Evolutionary conservation across 1,140 invertebrate genomes (phyloP).

Genomic region (Andrena cerasifolii): DNA sequence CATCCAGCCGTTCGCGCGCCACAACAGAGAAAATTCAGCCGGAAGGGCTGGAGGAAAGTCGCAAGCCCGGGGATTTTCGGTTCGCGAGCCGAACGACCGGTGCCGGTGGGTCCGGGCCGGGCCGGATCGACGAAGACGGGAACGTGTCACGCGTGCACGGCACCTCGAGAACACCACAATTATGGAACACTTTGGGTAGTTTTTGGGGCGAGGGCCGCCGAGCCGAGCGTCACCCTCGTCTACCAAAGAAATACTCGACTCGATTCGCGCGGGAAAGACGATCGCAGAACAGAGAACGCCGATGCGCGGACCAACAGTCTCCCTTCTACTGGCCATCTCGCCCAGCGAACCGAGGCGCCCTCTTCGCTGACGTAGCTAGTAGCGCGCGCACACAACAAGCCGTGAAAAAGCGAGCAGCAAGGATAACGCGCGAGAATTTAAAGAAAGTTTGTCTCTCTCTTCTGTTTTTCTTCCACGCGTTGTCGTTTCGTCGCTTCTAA

Average conservation of each 20-base stretch:
- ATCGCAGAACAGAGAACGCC: not conserved
- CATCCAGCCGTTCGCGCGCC: slow-evolving; percentile 40
- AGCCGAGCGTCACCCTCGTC: slow-evolving; percentile 55
- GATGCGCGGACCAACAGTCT: not conserved
- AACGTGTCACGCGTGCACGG: slow-evolving; percentile 68
- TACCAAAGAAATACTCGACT: slow-evolving; percentile 48
- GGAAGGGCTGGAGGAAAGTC: slow-evolving; percentile 45
- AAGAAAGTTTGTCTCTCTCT: slow-evolving; percentile 29
- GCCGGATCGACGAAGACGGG: slow-evolving; percentile 60
- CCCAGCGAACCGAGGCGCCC: slow-evolving; percentile 23
- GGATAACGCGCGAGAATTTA: not conserved
- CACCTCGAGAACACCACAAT: slow-evolving; percentile 74
- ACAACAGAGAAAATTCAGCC: slow-evolving; percentile 50
- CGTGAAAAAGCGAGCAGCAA: slow-evolving; percentile 50
- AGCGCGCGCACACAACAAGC: slow-evolving; percentile 26
- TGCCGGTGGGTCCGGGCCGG: slow-evolving; percentile 4
- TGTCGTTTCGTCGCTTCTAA: slow-evolving; percentile 1
- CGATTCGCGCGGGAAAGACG: slow-evolving; percentile 25
- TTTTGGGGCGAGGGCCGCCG: slow-evolving; percentile 74
- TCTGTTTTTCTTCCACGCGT: not conserved
- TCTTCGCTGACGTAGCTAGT: slow-evolving; percentile 10
- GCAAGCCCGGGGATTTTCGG: not conserved
- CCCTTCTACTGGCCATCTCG: not conserved
- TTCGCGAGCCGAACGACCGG: not conserved
- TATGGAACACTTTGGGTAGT: slow-evolving; percentile 80